A percentile compares a stretch with the other conserved stretches of the same genome.
phyloP scores from a whole-genome alignment of 1,140 invertebrate genomes.

The Halictus rubicundus region DNA sequence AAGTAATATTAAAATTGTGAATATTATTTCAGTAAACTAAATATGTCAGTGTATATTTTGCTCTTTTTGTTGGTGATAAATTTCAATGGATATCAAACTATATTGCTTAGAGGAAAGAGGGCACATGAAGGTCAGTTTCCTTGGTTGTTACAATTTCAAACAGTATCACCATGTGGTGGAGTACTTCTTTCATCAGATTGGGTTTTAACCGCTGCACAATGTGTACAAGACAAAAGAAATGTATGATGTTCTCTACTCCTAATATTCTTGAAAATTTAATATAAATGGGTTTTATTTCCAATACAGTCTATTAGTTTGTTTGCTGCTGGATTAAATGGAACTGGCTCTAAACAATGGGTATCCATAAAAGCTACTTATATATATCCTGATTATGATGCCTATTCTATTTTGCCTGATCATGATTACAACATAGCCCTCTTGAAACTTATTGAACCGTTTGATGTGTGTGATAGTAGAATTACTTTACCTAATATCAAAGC shows the following conservation, averaged over 20 bases:
- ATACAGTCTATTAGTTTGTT: conserved; percentile 59
- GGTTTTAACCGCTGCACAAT: conserved; percentile 66
- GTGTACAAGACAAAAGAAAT: conserved; percentile 61
- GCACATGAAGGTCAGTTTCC: conserved; percentile 54
- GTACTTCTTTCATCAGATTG: conserved; percentile 63
- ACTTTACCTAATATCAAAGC: conserved; percentile 40
- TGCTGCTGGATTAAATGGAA: conserved; percentile 56
- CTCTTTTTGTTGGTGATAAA: conserved; percentile 41
- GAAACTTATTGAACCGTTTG: conserved; percentile 59
- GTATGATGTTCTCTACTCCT: conserved; percentile 44
- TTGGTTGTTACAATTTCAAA: conserved; percentile 66
- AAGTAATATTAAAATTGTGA: not conserved
- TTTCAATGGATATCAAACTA: conserved; percentile 27
- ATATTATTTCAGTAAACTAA: not conserved
- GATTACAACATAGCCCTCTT: conserved; percentile 60
- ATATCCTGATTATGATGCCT: conserved; percentile 54
- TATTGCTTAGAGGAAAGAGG: conserved; percentile 33
- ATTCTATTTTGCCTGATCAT: conserved; percentile 51
- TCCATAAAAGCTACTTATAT: conserved; percentile 63
- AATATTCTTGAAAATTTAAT: not conserved
- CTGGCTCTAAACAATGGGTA: conserved; percentile 42
- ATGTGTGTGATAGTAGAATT: conserved; percentile 38
- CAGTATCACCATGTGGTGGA: conserved; percentile 62
- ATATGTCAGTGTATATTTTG: conserved; percentile 26
- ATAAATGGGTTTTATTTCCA: conserved; percentile 12